These are phyloP conservation scores for Burhinus bistriatus DNA, from an alignment of 2,113 vertebrate genomes.

Conservation along the genomic window DNA sequence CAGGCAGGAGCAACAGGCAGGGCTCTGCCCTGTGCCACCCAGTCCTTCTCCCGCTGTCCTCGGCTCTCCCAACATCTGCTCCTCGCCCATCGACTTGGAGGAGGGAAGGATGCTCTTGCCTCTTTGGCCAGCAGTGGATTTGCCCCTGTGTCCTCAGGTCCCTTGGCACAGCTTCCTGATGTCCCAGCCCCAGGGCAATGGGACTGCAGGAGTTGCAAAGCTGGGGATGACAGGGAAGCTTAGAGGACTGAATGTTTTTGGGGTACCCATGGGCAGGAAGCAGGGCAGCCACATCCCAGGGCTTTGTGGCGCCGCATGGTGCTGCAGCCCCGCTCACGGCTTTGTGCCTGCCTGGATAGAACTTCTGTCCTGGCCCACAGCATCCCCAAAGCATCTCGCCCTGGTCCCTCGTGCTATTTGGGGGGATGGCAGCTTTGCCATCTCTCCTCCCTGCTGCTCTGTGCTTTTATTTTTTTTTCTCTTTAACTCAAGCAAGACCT, in stretches of 20 bases:
- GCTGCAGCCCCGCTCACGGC: neutral
- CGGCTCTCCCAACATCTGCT: neutral
- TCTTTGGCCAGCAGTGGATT: neutral
- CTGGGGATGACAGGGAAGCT: fast-evolving
- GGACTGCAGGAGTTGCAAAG: neutral
- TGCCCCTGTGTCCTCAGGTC: neutral
- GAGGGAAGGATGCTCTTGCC: neutral
- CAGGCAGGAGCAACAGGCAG: neutral
- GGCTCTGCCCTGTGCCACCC: neutral
- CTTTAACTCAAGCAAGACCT: conserved; percentile 9
- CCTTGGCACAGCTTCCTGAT: neutral
- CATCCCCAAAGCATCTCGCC: neutral
- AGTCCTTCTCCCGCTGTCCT: fast-evolving
- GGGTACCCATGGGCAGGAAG: neutral
- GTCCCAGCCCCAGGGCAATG: neutral
- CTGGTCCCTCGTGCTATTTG: fast-evolving
- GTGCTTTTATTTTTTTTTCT: neutral
- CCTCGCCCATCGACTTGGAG: fast-evolving
- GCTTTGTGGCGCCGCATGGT: fast-evolving
- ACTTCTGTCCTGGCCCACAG: neutral
- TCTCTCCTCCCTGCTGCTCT: neutral
- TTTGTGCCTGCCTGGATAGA: neutral
- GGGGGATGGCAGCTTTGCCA: neutral
- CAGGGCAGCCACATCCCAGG: neutral
- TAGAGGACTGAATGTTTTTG: fast-evolving